Evolutionary conservation across 1,140 invertebrate species (phyloP), one percentile per base, ranked within the genome.

Genomic region (Chironomus tepperi): DNA sequence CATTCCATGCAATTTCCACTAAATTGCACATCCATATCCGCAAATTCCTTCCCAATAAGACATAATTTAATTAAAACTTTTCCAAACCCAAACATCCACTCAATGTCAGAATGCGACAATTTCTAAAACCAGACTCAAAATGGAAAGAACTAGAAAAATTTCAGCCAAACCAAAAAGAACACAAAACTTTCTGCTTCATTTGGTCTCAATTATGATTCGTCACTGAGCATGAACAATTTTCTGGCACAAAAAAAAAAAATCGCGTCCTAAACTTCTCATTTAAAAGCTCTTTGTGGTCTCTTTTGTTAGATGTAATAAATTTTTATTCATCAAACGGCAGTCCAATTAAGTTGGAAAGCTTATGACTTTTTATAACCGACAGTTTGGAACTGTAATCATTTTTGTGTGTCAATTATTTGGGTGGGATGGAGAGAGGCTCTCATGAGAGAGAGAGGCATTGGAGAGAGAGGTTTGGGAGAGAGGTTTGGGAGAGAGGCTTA

Each of bases 221-320:
- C 3, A 57, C 24, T 57, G 47, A 57, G n/a, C 47, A 57, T n/a
- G 24, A 34, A 34, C n/a, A 34, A 2, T 34, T 34, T 34, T 34
- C 24, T 34, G 24, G 24, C 24, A 34, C 24, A 2, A 5, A 34
- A 34, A 34, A 2, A 5, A 34, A 34, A 34, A 34, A 34, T 34
- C 24, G 24, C 24, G 24, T 34, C 15, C 47, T 57, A 12, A 57
- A 57, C 12, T n/a, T n/a, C 47, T n/a, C n/a, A 57, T n/a, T 12
- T n/a, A 57, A 57, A 57, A 57, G 47, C 47, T 57, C n/a, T 57
- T 57, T 57, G 47, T 57, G 47, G 47, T n/a, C n/a, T n/a, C 47
- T 57, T 57, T 57, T 15, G 5, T 57, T 57, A 5, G 47, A n/a
- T 12, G n/a, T 57, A 57, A 57, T 57, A 57, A 57, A 57, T 57